These are phyloP conservation scores for Harlomillsia oculata DNA, from an alignment of 1,140 invertebrate species.

Conservation along the genomic window DNA sequence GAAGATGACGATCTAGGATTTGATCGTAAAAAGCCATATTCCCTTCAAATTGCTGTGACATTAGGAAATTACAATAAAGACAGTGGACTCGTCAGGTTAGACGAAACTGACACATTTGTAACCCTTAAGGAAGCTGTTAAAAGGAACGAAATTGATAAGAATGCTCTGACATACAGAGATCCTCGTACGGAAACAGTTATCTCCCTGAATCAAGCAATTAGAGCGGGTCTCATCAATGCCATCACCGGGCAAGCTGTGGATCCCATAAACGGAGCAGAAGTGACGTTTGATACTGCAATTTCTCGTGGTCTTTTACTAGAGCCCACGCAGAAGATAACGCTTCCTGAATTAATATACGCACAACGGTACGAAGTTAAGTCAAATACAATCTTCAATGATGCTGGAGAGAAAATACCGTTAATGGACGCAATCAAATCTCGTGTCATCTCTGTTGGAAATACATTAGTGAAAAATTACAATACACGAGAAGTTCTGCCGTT, in stretches of 20 bases:
- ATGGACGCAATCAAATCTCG: constrained; percentile 66
- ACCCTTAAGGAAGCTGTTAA: constrained; percentile 71
- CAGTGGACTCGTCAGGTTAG: constrained; percentile 56
- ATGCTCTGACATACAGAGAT: constrained; percentile 70
- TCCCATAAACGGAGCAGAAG: constrained; percentile 58
- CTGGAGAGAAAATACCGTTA: constrained; percentile 61
- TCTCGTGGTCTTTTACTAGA: constrained; percentile 70
- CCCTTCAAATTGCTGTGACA: constrained; percentile 73
- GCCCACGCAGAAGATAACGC: constrained; percentile 66
- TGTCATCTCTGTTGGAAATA: constrained; percentile 68
- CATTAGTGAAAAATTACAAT: constrained; percentile 54
- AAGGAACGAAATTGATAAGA: constrained; percentile 61
- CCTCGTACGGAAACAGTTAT: constrained; percentile 65
- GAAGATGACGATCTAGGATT: constrained; percentile 11
- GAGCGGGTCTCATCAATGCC: constrained; percentile 67
- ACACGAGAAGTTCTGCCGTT: constrained; percentile 67
- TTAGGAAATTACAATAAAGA: constrained; percentile 68
- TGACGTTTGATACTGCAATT: constrained; percentile 67
- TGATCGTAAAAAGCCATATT: constrained; percentile 56
- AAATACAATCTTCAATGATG: constrained; percentile 12
- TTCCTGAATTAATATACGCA: constrained; percentile 75
- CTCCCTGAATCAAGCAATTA: constrained; percentile 69
- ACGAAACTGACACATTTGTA: constrained; percentile 58
- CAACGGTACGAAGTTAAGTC: constrained; percentile 64
- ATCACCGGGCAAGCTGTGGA: constrained; percentile 66